Conservation (phyloP, 2,888 invertebrate genomes). For the Eristalis tenax region DNA sequence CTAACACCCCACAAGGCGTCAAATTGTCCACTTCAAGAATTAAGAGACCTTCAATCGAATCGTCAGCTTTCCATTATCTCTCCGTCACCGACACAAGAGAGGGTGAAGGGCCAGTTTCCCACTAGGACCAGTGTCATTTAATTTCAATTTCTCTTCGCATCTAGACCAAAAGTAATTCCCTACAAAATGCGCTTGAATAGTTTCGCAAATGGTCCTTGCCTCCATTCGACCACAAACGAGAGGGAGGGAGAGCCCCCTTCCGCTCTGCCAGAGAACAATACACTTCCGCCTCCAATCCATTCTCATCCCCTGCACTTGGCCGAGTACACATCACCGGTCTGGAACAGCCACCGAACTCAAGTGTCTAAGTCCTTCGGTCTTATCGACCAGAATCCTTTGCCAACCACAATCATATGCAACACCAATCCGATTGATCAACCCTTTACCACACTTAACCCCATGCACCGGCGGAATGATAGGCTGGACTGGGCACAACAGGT, state of each 20-base stretch:
- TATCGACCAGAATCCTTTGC: slow-evolving; percentile 10
- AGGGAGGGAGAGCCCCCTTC: neutral
- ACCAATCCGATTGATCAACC: slow-evolving; percentile 58
- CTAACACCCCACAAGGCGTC: too few species aligned
- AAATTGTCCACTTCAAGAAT: neutral
- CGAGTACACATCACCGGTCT: neutral
- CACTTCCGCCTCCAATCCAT: too few species aligned
- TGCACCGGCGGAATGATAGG: neutral
- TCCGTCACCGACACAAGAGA: neutral
- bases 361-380: slow-evolving; percentile 27
- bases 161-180: neutral
- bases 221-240: neutral
- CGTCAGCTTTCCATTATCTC: neutral
- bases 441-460: slow-evolving; percentile 46
- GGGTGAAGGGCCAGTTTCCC: neutral
- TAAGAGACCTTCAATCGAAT: neutral
- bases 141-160: neutral
- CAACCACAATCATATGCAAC: slow-evolving; percentile 41
- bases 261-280: neutral
- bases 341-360: neutral
- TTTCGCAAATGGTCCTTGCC: neutral
- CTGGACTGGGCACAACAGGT: slow-evolving; percentile 41
- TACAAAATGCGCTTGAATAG: neutral
- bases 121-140: neutral
- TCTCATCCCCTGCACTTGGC: too few species aligned